Base-by-base conservation (phyloP, 2,797 vertebrate genomes). In the Acanthornis magna region DNA sequence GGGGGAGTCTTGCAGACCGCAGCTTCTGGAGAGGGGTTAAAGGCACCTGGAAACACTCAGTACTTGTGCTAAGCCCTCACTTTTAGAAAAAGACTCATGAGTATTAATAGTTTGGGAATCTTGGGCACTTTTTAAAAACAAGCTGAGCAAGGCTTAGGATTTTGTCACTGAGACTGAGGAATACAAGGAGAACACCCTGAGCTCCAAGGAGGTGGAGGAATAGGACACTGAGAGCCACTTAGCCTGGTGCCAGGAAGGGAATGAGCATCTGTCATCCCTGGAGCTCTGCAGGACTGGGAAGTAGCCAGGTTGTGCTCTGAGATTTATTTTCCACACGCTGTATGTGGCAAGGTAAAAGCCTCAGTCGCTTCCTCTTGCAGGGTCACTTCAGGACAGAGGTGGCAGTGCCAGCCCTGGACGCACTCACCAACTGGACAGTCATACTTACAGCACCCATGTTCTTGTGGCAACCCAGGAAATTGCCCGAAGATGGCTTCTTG, bases 361-460 rank as follows among this genome's bases (percentile, higher is more conserved):
- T 55, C 4, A 1, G 34, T 91, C 0, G 2, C 63, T 81, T 91
- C 70, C 47, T 92, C 57, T 73, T 36, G 17, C 13, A 47, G 72
- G 68, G 83, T 93, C 76, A 63, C 73, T 62, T 88, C 60, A 67
- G 92, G 95, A 88, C 80, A 72, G 80, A 78, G 75, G 88, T 5
- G 7, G 27, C 43, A 30, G 55, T 81, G 88, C 73, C 89, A 92
- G 83, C 60, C 51, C 85, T 54, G 23, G 0, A 72, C 53, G 80
- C 13, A 62, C 38, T 83, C 75, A 74, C 78, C 84, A 85, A 18
- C 62, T 60, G 81, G 86, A 88, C 55, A 67, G 79, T 53, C 53
- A 43, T 47, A 97, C 98, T 97, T 96, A 99, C 99, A 27, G 92
- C 82, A 93, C 99, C 99, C 73, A 85, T 91, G 82, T 90, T 98